Evolutionary conservation across 2,797 vertebrate genomes (phyloP).

Genomic region (Melanogrammus aeglefinus): DNA sequence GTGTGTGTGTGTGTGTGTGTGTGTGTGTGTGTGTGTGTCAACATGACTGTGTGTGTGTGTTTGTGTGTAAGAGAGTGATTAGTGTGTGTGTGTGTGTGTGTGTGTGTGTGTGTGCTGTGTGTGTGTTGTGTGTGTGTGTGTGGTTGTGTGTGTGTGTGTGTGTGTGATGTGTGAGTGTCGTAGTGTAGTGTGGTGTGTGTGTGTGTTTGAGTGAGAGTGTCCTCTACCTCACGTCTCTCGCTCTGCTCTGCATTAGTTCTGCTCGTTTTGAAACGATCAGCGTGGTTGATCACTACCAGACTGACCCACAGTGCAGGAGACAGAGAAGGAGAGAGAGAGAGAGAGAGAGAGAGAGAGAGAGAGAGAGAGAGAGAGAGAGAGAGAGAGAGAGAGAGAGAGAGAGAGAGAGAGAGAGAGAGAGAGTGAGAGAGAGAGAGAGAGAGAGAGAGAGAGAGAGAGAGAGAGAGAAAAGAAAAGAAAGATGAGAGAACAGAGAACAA

Average conservation of each 20-base stretch:
- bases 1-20: constrained; percentile 17
- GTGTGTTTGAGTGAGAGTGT: constrained; percentile 23
- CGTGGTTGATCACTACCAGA: constrained; percentile 71
- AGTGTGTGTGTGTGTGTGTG: constrained; percentile 20
- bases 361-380: background rate
- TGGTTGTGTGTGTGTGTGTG: constrained; percentile 20
- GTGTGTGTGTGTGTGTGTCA: constrained; percentile 12
- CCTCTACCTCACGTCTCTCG: constrained; percentile 45
- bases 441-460: background rate
- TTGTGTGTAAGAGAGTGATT: constrained; percentile 5
- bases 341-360: background rate
- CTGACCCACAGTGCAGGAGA: constrained; percentile 36
- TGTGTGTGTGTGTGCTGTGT: constrained; percentile 15
- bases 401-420: background rate
- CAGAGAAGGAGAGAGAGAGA: background rate
- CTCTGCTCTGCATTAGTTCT: constrained; percentile 76
- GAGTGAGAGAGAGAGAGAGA: background rate
- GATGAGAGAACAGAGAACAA: background rate
- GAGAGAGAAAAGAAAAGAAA: constrained; percentile 14
- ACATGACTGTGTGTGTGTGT: background rate
- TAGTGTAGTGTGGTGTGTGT: background rate
- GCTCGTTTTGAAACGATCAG: constrained; percentile 69
- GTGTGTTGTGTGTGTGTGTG: background rate
- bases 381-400: background rate
- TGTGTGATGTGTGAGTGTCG: constrained; percentile 22